phyloP scores from a whole-genome alignment of 1,140 invertebrate species.

The Drosophila biarmipes region DNA sequence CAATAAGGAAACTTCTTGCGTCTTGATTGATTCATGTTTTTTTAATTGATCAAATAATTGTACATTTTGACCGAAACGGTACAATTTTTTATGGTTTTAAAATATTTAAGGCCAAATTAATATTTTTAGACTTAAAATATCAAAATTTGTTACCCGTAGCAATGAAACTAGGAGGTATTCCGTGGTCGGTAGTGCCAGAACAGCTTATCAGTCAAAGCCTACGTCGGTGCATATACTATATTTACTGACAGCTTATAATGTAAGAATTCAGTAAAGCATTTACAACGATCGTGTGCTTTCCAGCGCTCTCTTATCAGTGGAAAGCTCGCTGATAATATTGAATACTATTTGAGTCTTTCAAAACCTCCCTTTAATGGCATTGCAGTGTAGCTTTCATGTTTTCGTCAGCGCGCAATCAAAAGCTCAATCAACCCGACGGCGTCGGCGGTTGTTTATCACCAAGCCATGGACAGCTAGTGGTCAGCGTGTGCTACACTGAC shows the following conservation, averaged over 20 bases:
- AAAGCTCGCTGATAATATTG: constrained; percentile 5
- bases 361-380: constrained; percentile 28
- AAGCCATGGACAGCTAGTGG: constrained; percentile 35
- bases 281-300: background rate
- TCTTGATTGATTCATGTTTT: background rate
- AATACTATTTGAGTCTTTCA: background rate
- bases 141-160: too few species aligned
- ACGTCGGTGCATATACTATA: constrained; percentile 8
- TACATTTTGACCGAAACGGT: too few species aligned
- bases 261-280: constrained; percentile 1
- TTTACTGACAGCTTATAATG: background rate
- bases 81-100: too few species aligned
- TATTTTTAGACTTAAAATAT: background rate
- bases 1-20: background rate
- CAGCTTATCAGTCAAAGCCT: too few species aligned
- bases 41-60: background rate
- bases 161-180: background rate
- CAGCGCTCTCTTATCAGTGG: constrained; percentile 16
- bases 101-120: background rate
- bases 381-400: constrained; percentile 31
- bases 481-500: constrained; percentile 6
- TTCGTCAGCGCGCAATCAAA: constrained; percentile 31
- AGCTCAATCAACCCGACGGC: constrained; percentile 42
- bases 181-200: background rate
- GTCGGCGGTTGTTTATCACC: constrained; percentile 63